A percentile compares a stretch with the other conserved stretches of the same genome.
Evolutionary conservation across 2,888 invertebrate species (phyloP).

Genomic region (Sepiola atlantica): DNA sequence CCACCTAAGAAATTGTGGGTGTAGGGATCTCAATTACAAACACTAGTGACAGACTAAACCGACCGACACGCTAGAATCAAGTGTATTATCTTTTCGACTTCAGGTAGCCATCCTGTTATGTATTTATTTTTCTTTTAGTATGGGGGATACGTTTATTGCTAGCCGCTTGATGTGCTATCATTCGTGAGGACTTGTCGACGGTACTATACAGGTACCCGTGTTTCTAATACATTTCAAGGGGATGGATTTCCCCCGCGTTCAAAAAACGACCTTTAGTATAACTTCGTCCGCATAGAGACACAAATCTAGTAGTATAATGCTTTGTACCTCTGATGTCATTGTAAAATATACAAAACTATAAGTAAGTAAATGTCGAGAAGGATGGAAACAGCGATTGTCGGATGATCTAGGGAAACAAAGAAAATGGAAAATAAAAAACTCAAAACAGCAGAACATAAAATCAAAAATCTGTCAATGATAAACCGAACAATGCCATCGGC

Average conservation of each 20-base stretch:
- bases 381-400: background rate
- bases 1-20: too few species aligned
- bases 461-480: slow-evolving; percentile 10
- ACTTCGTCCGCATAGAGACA: too few species aligned
- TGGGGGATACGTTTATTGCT: too few species aligned
- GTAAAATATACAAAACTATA: background rate
- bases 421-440: background rate
- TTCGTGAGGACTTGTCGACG: background rate
- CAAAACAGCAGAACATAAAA: background rate
- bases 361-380: background rate
- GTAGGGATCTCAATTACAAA: too few species aligned
- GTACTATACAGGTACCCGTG: background rate
- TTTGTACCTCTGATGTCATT: background rate
- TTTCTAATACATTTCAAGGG: background rate
- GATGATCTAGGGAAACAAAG: background rate
- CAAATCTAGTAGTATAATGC: background rate
- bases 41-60: too few species aligned
- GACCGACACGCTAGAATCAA: too few species aligned
- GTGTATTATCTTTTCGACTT: too few species aligned
- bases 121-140: too few species aligned
- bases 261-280: background rate
- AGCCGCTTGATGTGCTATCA: too few species aligned
- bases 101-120: too few species aligned
- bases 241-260: background rate
- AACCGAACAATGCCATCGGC: background rate